These are phyloP conservation scores for Antedon mediterranea DNA, from an alignment of 53 echinoderm and acorn worm species.

Conservation along the genomic window DNA sequence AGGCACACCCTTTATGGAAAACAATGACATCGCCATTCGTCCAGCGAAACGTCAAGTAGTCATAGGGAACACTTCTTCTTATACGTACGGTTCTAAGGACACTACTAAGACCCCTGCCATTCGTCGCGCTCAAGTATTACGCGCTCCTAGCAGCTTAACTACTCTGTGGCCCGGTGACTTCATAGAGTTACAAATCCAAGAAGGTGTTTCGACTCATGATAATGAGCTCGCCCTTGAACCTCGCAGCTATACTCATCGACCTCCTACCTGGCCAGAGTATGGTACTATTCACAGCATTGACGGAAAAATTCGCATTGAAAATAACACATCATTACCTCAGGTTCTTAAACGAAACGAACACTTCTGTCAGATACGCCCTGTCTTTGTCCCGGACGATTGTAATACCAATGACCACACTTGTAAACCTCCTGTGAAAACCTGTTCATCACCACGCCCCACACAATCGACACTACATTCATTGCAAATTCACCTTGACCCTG, in stretches of 20 bases:
- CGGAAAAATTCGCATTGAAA: neutral
- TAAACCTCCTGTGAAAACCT: too few relatives aligned
- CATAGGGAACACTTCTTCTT: neutral
- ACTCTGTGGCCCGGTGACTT: too few relatives aligned
- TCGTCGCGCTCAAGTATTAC: neutral
- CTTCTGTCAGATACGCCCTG: neutral
- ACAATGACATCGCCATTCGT: neutral
- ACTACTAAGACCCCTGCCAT: neutral
- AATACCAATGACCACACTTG: neutral
- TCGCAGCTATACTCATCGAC: too few relatives aligned
- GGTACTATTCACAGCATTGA: neutral
- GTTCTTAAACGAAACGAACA: neutral
- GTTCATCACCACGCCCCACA: neutral
- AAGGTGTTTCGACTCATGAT: too few relatives aligned
- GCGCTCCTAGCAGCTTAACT: neutral
- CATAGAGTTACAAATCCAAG: too few relatives aligned
- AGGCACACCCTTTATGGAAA: neutral
- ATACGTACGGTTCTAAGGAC: neutral
- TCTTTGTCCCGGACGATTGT: neutral
- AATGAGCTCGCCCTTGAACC: neutral
- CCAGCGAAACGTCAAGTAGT: neutral
- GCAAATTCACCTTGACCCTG: slow-evolving; percentile 9
- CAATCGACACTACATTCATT: neutral
- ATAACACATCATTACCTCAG: neutral
- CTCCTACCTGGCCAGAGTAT: too few relatives aligned